A percentile compares a stretch with the other conserved stretches of the same genome.
phyloP scores from a whole-genome alignment of 2,113 vertebrate genomes.

The Craseonycteris thonglongyai region DNA sequence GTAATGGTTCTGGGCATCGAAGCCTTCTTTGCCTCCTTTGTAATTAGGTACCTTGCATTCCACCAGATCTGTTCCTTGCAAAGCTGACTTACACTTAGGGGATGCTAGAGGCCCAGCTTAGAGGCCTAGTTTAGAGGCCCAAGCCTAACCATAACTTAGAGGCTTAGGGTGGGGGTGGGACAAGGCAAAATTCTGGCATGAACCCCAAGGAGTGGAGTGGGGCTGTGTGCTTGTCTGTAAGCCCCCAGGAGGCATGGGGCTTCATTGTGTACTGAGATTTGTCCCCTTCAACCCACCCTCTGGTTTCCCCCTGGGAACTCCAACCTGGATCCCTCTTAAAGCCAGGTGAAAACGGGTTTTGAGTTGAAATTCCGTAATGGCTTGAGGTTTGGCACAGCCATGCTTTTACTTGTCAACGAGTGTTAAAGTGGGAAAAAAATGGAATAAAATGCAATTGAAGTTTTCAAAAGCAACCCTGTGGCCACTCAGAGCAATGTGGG shows the following conservation, averaged over 20 bases:
- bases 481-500: not conserved
- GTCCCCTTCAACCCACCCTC: not conserved
- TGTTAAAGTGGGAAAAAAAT: not conserved
- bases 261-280: not conserved
- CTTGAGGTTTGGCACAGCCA: slow-evolving; percentile 50
- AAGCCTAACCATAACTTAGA: not conserved
- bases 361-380: not conserved
- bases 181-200: not conserved
- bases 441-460: slow-evolving; percentile 18
- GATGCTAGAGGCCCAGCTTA: not conserved
- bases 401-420: slow-evolving; percentile 39
- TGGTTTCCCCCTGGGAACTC: not conserved
- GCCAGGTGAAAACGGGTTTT: slow-evolving; percentile 47
- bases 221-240: not conserved
- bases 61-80: not conserved
- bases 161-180: not conserved
- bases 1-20: not conserved
- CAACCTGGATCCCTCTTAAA: not conserved
- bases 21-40: not conserved
- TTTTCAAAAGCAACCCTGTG: not conserved
- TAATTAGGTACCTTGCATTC: slow-evolving; percentile 41
- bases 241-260: not conserved
- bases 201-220: not conserved
- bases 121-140: too few species aligned
- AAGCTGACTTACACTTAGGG: slow-evolving; percentile 9